Conservation (phyloP, 1,140 invertebrate species). For the Wasmannia auropunctata region DNA sequence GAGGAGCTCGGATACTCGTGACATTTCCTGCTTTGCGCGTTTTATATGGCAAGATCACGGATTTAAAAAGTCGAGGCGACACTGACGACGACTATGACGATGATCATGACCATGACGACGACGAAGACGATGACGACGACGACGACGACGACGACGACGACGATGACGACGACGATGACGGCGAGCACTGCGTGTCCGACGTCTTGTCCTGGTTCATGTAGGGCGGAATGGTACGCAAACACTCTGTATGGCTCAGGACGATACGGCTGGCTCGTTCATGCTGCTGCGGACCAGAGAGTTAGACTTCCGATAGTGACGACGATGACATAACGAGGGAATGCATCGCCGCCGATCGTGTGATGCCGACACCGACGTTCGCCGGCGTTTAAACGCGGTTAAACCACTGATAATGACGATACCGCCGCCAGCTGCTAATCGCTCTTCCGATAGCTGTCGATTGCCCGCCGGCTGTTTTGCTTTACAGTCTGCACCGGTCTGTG, state of each 20-base stretch:
- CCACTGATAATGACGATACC: conserved; percentile 25
- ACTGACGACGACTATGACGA: conserved; percentile 15
- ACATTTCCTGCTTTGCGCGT: background rate
- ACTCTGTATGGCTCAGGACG: conserved; percentile 76
- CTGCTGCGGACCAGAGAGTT: conserved; percentile 46
- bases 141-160: background rate
- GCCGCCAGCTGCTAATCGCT: conserved; percentile 25
- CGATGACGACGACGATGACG: background rate
- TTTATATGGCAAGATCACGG: background rate
- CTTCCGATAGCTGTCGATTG: conserved; percentile 39
- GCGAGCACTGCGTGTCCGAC: conserved; percentile 67
- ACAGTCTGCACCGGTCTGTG: background rate
- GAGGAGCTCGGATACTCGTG: background rate
- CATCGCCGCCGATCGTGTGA: background rate
- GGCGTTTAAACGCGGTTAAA: conserved; percentile 41
- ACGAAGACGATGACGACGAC: background rate
- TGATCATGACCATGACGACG: conserved; percentile 1
- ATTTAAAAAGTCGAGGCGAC: conserved; percentile 36
- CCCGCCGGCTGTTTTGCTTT: conserved; percentile 11
- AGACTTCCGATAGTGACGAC: background rate
- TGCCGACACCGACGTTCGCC: conserved; percentile 4
- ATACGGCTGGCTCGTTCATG: conserved; percentile 70
- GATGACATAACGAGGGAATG: background rate
- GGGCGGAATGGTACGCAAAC: conserved; percentile 74
- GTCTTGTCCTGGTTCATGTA: conserved; percentile 78